A percentile compares a stretch with the other conserved stretches of the same genome.
These are phyloP conservation scores for Eueides isabella DNA, from an alignment of 1,140 invertebrate genomes.

Conservation along the genomic window DNA sequence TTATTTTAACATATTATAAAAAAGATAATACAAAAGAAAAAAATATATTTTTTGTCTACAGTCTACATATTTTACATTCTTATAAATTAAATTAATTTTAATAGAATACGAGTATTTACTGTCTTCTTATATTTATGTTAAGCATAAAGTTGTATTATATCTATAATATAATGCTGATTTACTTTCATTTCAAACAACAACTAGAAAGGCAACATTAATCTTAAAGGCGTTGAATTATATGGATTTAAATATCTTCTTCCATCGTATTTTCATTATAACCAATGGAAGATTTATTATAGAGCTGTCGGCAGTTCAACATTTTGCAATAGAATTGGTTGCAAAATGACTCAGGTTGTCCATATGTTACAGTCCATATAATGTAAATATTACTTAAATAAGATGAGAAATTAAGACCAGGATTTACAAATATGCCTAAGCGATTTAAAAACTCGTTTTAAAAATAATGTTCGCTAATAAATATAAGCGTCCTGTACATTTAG, in stretches of 20 bases:
- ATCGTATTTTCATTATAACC: slow-evolving; percentile 1
- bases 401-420: background rate
- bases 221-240: background rate
- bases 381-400: background rate
- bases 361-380: background rate
- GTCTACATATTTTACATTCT: no score
- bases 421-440: background rate
- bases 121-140: no score
- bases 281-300: background rate
- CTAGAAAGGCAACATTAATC: background rate
- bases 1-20: no score
- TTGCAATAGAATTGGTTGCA: background rate
- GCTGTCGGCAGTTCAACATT: background rate
- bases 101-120: no score
- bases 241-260: slow-evolving; percentile 5
- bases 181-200: slow-evolving; percentile 1
- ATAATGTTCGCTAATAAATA: no score
- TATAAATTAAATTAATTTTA: no score
- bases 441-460: background rate
- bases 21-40: no score
- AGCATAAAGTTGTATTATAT: background rate
- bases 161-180: background rate
- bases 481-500: no score
- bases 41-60: no score
- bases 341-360: background rate